Percentiles rank a stretch among this genome's conserved stretches.
These are phyloP conservation scores for Cyclina sinensis DNA, from an alignment of 1,140 invertebrate species.

Conservation along the genomic window DNA sequence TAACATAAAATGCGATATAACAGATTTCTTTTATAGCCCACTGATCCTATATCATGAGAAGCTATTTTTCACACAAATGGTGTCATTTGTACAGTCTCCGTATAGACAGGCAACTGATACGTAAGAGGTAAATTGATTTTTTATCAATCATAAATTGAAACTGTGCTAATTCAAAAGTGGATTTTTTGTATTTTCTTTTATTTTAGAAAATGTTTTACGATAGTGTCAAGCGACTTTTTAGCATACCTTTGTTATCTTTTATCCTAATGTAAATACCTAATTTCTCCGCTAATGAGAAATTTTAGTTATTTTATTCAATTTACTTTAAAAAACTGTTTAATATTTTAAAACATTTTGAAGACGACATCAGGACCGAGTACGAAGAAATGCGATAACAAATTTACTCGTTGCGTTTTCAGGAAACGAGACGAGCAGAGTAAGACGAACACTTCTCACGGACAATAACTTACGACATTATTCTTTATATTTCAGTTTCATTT, in stretches of 20 bases:
- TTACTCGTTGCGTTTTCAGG: too few species aligned
- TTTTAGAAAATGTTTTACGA: slow-evolving; percentile 22
- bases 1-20: background rate
- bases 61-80: slow-evolving; percentile 7
- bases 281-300: background rate
- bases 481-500: too few species aligned
- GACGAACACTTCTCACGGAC: too few species aligned
- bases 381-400: too few species aligned
- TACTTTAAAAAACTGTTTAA: too few species aligned
- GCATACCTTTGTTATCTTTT: background rate
- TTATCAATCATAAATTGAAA: slow-evolving; percentile 39
- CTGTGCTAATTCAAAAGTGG: background rate
- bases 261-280: background rate
- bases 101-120: background rate
- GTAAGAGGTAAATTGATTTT: slow-evolving; percentile 43
- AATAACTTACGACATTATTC: too few species aligned
- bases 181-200: slow-evolving; percentile 2
- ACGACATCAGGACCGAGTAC: too few species aligned
- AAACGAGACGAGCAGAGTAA: too few species aligned
- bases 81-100: background rate
- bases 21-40: slow-evolving; percentile 2
- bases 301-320: slow-evolving; percentile 10
- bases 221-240: background rate
- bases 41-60: background rate
- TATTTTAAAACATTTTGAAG: too few species aligned